Conservation (phyloP, 2,113 vertebrate genomes). For the Strix uralensis region DNA sequence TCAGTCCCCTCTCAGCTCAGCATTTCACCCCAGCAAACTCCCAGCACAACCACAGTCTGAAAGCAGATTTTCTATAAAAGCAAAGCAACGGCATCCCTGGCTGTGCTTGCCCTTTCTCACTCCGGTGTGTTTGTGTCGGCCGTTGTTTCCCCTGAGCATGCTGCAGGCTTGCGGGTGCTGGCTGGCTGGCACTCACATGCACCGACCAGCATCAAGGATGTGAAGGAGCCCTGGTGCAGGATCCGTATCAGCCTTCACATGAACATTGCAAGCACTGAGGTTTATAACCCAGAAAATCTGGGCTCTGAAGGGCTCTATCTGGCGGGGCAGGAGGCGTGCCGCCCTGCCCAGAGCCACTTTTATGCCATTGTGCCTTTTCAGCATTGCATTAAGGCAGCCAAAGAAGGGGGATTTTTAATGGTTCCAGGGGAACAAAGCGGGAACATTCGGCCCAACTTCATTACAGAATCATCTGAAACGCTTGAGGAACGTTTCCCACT, state of each 20-base stretch:
- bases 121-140: fast-evolving
- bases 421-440: conserved; percentile 55
- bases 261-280: background rate
- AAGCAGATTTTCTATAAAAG: background rate
- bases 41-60: fast-evolving
- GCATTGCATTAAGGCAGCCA: conserved; percentile 10
- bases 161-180: background rate
- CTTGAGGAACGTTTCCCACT: conserved; percentile 68
- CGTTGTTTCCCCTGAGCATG: fast-evolving
- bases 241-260: background rate
- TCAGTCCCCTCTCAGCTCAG: fast-evolving
- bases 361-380: conserved; percentile 63
- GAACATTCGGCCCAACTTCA: conserved; percentile 57
- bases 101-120: background rate
- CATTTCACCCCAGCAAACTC: background rate
- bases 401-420: conserved; percentile 59
- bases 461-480: conserved; percentile 57
- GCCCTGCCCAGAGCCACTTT: conserved; percentile 42
- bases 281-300: conserved; percentile 33
- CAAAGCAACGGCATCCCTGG: fast-evolving
- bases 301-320: conserved; percentile 42
- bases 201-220: fast-evolving
- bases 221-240: fast-evolving
- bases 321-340: conserved; percentile 34
- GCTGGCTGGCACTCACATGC: background rate